phyloP scores from a whole-genome alignment of 2,797 vertebrate genomes.

The Scleropages formosus region DNA sequence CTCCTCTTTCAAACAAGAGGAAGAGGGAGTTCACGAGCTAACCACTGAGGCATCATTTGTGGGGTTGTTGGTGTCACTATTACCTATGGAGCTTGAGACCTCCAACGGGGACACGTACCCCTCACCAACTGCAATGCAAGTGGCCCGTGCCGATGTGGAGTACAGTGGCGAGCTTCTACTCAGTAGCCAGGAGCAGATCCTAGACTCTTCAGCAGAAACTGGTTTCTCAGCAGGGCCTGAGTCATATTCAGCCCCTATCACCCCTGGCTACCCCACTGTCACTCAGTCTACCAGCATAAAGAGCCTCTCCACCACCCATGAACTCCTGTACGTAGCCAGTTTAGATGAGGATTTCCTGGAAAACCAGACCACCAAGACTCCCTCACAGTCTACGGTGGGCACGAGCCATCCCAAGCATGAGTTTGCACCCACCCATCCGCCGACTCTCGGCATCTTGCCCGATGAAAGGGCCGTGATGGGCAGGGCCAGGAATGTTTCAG shows the following conservation, averaged over 20 bases:
- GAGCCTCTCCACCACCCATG: constrained; percentile 26
- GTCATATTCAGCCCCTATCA: constrained; percentile 20
- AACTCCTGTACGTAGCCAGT: background rate
- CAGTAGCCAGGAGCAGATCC: constrained; percentile 26
- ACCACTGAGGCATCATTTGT: constrained; percentile 36
- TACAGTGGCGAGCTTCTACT: constrained; percentile 52
- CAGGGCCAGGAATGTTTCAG: constrained; percentile 61
- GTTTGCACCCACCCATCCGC: constrained; percentile 32
- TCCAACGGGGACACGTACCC: constrained; percentile 42
- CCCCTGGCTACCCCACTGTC: constrained; percentile 5
- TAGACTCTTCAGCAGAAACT: constrained; percentile 21
- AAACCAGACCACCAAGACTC: constrained; percentile 43
- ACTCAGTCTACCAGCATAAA: constrained; percentile 25
- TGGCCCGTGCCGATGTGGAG: constrained; percentile 59
- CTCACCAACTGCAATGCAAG: constrained; percentile 49
- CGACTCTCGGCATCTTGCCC: constrained; percentile 60
- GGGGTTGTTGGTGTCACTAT: constrained; percentile 50
- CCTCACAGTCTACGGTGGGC: constrained; percentile 28
- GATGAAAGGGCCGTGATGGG: constrained; percentile 77
- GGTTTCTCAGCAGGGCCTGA: constrained; percentile 30
- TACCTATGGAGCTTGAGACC: constrained; percentile 50
- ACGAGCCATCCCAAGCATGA: constrained; percentile 43
- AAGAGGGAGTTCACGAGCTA: constrained; percentile 14
- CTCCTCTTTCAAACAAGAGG: constrained; percentile 25
- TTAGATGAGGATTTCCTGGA: constrained; percentile 27